Percentiles rank a stretch among this genome's conserved stretches.
Evolutionary conservation across 2,888 invertebrate genomes (phyloP).

Genomic region (Cepaea hortensis): DNA sequence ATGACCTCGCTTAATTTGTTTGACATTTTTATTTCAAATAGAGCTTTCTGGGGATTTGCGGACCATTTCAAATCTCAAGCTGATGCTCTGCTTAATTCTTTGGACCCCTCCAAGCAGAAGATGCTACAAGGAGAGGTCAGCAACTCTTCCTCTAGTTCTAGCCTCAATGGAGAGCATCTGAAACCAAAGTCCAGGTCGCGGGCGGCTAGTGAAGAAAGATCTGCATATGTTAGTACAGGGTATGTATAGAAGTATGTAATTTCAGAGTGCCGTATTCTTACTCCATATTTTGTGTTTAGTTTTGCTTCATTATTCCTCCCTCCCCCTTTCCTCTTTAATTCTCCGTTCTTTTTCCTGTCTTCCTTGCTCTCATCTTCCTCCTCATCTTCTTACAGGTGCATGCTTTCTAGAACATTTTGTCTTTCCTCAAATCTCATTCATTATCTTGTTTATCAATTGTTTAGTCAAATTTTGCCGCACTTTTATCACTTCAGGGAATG

Average conservation of each 20-base stretch:
- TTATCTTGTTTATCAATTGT: too few species aligned
- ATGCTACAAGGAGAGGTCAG: slow-evolving; percentile 81
- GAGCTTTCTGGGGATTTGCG: slow-evolving; percentile 94
- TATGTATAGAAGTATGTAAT: neutral
- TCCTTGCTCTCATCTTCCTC: too few species aligned
- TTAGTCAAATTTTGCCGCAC: too few species aligned
- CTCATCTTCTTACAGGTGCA: too few species aligned
- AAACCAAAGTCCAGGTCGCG: slow-evolving; percentile 58
- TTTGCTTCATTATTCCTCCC: too few species aligned
- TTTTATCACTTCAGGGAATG: too few species aligned
- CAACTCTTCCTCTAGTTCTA: slow-evolving; percentile 77
- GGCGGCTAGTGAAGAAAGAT: slow-evolving; percentile 68
- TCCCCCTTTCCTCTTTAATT: too few species aligned
- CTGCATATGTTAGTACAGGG: slow-evolving; percentile 4
- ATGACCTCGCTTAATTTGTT: too few species aligned
- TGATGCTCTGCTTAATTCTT: slow-evolving; percentile 86
- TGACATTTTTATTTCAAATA: slow-evolving; percentile 71
- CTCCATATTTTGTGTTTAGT: too few species aligned
- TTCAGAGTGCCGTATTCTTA: neutral
- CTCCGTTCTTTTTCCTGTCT: too few species aligned
- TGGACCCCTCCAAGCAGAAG: slow-evolving; percentile 87
- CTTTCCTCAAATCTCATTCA: too few species aligned
- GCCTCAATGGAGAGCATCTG: slow-evolving; percentile 67
- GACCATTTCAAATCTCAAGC: slow-evolving; percentile 93
- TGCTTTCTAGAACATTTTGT: too few species aligned